Evolutionary conservation across 2,113 vertebrate species (phyloP).

Genomic region (Apteryx mantelli): DNA sequence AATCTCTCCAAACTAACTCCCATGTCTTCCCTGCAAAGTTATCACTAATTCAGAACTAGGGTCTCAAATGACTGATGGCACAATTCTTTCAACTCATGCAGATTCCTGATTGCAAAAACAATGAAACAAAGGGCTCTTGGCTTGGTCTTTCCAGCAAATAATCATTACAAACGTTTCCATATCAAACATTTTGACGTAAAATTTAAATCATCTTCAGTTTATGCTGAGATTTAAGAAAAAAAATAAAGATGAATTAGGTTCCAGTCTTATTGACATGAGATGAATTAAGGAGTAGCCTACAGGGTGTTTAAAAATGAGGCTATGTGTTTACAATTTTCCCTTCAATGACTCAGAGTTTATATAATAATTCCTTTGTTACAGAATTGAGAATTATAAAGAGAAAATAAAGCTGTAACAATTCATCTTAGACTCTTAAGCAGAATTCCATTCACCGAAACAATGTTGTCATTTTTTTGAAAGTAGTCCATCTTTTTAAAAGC

Average conservation of each 20-base stretch:
- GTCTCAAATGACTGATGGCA: background rate
- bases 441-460: background rate
- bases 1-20: background rate
- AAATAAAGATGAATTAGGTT: background rate
- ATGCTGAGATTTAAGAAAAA: background rate
- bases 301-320: background rate
- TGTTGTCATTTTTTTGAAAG: background rate
- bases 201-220: background rate
- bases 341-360: background rate
- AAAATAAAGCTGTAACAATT: background rate
- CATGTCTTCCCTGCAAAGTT: background rate
- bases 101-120: background rate
- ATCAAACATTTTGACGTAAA: background rate
- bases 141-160: background rate
- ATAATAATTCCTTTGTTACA: background rate
- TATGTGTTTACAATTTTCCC: background rate
- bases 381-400: background rate
- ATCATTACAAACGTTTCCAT: background rate
- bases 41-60: background rate
- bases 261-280: background rate
- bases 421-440: background rate
- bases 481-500: background rate
- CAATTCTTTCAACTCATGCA: background rate
- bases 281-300: background rate
- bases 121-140: background rate